A percentile compares a stretch with the other conserved stretches of the same genome.
Conservation (phyloP, 2,113 vertebrate species). For the Sander vitreus region DNA sequence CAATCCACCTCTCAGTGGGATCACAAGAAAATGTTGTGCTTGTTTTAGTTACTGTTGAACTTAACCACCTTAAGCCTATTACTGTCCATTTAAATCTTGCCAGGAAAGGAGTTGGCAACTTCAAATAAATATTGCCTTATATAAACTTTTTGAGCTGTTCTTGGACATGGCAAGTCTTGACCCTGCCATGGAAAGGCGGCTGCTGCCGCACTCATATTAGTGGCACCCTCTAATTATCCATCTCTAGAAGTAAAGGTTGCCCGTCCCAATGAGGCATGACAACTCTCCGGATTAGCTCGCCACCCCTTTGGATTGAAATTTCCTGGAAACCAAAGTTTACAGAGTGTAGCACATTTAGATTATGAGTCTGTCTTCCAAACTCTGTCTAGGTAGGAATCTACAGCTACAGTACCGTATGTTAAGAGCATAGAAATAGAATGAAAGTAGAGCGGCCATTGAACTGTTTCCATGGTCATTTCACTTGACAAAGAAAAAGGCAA, state of each 20-base stretch:
- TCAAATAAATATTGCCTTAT: constrained; percentile 68
- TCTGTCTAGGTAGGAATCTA: not conserved
- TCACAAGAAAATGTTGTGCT: constrained; percentile 41
- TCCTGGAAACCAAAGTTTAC: not conserved
- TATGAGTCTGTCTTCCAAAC: not conserved
- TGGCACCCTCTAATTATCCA: constrained; percentile 71
- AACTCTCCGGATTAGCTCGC: constrained; percentile 7
- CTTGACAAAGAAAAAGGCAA: too few species aligned
- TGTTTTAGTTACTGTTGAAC: constrained; percentile 67
- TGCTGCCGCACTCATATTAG: constrained; percentile 40
- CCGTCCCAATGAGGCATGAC: constrained; percentile 45
- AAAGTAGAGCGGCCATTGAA: too few species aligned
- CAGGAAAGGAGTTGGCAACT: constrained; percentile 70
- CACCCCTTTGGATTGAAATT: constrained; percentile 13
- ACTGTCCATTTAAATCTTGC: constrained; percentile 43
- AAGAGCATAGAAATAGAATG: not conserved
- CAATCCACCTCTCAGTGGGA: constrained; percentile 17
- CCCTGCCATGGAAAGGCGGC: constrained; percentile 70
- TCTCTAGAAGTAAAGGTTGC: constrained; percentile 60
- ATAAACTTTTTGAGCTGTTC: constrained; percentile 59
- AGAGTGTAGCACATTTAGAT: not conserved
- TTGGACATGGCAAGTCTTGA: constrained; percentile 49
- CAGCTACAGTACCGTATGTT: not conserved
- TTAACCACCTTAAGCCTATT: constrained; percentile 27
- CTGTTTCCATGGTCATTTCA: too few species aligned